phyloP scores from a whole-genome alignment of 2,888 invertebrate species.

The Celastrina argiolus region DNA sequence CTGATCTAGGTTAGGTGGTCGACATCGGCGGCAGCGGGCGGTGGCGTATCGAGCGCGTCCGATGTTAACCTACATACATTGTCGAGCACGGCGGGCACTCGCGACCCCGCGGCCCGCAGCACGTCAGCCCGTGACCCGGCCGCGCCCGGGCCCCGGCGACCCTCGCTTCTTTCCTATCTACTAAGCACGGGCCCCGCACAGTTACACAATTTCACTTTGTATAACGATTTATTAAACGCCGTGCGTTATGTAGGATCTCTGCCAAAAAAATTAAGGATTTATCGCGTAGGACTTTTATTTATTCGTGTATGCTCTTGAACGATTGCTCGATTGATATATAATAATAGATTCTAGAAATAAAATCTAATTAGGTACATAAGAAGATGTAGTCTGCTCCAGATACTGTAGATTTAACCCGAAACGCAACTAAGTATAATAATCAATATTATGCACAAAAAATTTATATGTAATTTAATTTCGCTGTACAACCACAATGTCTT shows the following conservation, averaged over 20 bases:
- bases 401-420: no score
- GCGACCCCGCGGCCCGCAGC: conserved; percentile 54
- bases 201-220: conserved; percentile 14
- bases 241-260: not conserved
- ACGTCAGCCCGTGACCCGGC: conserved; percentile 68
- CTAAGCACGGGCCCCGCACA: conserved; percentile 21
- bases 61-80: conserved; percentile 74
- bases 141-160: conserved; percentile 51
- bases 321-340: not conserved
- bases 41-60: conserved; percentile 75
- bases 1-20: conserved; percentile 78
- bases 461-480: no score
- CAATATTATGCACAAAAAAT: no score
- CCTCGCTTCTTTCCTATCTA: conserved; percentile 26
- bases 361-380: no score
- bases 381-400: no score
- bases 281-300: not conserved
- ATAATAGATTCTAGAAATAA: not conserved
- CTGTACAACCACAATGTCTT: no score
- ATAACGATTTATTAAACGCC: not conserved
- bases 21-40: conserved; percentile 54
- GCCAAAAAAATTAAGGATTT: not conserved
- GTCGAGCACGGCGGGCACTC: conserved; percentile 57
- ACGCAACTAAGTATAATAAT: no score
- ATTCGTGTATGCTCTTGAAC: not conserved